phyloP scores from a whole-genome alignment of 2,797 vertebrate genomes.

The Tokudaia tokunoshimensis region DNA sequence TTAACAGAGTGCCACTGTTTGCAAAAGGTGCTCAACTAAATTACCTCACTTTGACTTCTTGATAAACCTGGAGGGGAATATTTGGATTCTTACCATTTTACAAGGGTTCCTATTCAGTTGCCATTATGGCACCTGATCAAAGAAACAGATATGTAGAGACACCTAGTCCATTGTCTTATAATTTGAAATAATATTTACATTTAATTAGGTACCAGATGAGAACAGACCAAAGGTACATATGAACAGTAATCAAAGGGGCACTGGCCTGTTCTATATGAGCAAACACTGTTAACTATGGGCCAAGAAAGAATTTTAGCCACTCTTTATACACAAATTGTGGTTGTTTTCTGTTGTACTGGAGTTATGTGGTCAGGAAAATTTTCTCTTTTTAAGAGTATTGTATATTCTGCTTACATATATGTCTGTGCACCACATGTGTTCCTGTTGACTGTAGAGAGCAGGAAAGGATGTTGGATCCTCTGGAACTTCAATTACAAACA shows the following conservation, averaged over 20 bases:
- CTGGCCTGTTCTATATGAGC: conserved; percentile 3
- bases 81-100: conserved; percentile 6
- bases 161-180: conserved; percentile 58
- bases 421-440: not conserved
- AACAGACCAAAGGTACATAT: conserved; percentile 61
- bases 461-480: not conserved
- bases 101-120: not conserved
- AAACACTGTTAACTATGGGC: conserved; percentile 47
- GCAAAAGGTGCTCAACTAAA: not conserved
- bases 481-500: not conserved
- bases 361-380: not conserved
- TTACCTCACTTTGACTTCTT: not conserved
- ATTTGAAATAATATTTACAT: conserved; percentile 81
- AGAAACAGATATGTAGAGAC: conserved; percentile 37
- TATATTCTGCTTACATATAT: not conserved
- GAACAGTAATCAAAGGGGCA: not conserved
- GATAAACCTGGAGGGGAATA: not conserved
- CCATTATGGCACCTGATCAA: conserved; percentile 48
- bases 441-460: not conserved
- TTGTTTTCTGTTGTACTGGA: not conserved
- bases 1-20: not conserved
- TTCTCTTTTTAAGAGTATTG: not conserved
- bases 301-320: not conserved
- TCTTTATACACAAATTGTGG: not conserved
- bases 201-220: conserved; percentile 77